Evolutionary conservation across 2,113 vertebrate species (phyloP), one percentile per base, ranked within the genome.

Genomic region (Alethe diademata): DNA sequence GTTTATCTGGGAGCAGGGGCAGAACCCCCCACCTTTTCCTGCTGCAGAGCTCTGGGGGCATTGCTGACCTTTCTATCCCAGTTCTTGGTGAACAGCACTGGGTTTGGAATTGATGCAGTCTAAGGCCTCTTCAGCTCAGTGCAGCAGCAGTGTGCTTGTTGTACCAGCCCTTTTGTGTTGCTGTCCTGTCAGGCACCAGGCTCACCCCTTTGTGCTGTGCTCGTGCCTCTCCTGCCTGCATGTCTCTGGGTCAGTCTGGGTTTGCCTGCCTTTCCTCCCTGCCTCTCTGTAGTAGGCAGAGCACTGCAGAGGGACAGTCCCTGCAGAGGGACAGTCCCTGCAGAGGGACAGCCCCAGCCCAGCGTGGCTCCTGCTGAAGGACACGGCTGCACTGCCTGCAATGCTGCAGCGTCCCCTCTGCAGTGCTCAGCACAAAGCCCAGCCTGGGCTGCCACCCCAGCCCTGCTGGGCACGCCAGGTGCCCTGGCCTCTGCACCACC

Each of bases 331-430:
- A n/a, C 80, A 66, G 66, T 23, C 38, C 58, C 47, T 13, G 23
- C 47, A 48, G 47, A 48, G 47, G 48, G 74, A n/a, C 80, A 62
- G 66, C 19, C 42, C 58, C 35, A 67, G 86, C 56, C 70, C 88
- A 80, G 89, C 50, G 8, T 71, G 89, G 91, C 84, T 79, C 22
- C 69, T 86, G 92, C 79, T 91, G 95, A 95, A 95, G 95, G 96
- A 42, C 97, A 60, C 14, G 61, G 93, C 96, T 93, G 95, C 81
- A 53, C 19, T 92, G 38, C 12, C 95, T 94, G 96, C 96, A 97
- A 3, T 96, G 88, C 91, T 96, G 92, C 94, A 95, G 96, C 92
- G 42, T 76, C 84, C 24, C 4, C 90, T 92, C 93, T 84, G 96
- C 96, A 96, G 93, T 66, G 90, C 95, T 95, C 92, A 93, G 95